Percentiles rank a stretch among this genome's conserved stretches.
Conservation (phyloP, 64 coral and sea anemone species). For the Montipora efflorescens region DNA sequence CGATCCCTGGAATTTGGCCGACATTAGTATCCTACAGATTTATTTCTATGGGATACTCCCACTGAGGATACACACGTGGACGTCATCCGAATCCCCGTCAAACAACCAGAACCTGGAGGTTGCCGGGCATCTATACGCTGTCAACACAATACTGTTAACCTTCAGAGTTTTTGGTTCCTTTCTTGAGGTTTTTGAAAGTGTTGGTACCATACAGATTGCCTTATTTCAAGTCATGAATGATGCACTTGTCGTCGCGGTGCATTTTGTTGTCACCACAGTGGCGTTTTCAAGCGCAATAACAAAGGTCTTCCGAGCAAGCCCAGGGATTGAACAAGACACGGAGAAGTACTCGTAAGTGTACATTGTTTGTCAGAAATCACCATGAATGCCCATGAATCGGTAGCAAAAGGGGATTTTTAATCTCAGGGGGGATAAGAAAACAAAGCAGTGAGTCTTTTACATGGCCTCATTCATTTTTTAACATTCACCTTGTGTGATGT, state of each 20-base stretch:
- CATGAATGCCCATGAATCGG: too few species aligned
- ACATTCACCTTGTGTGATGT: too few species aligned
- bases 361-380: neutral
- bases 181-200: neutral
- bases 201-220: conserved; percentile 42
- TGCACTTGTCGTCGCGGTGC: neutral
- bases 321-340: neutral
- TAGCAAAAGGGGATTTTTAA: too few species aligned
- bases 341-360: neutral
- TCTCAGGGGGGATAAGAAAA: too few species aligned
- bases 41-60: neutral
- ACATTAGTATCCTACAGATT: neutral
- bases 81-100: neutral
- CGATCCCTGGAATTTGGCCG: conserved; percentile 46
- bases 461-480: too few species aligned
- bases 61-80: conserved; percentile 35
- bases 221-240: conserved; percentile 10
- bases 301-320: conserved; percentile 17
- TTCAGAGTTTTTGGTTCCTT: conserved; percentile 37
- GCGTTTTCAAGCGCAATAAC: conserved; percentile 45
- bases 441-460: too few species aligned
- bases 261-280: conserved; percentile 1
- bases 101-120: conserved; percentile 5
- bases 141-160: conserved; percentile 49
- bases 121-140: conserved; percentile 26